Conservation (phyloP, 2,797 vertebrate species). For the Allobates femoralis region DNA sequence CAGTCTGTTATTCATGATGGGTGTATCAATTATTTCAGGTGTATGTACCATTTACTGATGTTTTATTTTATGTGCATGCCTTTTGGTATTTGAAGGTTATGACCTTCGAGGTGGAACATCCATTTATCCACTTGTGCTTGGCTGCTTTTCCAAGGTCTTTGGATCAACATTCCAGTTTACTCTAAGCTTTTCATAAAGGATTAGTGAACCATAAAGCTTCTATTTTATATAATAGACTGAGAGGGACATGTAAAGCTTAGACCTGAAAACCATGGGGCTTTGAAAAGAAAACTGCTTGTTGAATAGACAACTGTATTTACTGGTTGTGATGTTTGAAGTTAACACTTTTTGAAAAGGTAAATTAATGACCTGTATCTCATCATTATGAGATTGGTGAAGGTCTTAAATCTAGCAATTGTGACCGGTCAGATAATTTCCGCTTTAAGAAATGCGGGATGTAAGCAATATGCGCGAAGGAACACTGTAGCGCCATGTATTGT, state of each 20-base stretch:
- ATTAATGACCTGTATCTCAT: too few relatives aligned
- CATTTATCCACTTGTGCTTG: not conserved
- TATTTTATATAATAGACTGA: slow-evolving; percentile 15
- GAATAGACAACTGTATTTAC: not conserved
- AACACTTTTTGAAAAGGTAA: not conserved
- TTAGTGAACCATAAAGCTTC: not conserved
- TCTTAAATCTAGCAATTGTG: too few relatives aligned
- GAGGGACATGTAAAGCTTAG: not conserved
- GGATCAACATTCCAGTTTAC: not conserved
- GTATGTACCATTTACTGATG: not conserved
- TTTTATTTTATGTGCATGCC: not conserved
- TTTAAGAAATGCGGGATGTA: too few relatives aligned
- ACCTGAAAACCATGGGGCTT: not conserved
- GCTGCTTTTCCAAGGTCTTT: not conserved
- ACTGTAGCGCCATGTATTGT: too few relatives aligned
- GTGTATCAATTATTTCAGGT: not conserved
- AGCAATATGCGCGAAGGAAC: too few relatives aligned
- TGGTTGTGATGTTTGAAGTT: not conserved
- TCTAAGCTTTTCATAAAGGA: not conserved
- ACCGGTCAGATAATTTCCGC: too few relatives aligned
- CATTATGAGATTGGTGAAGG: too few relatives aligned
- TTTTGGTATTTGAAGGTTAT: not conserved
- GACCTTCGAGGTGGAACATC: not conserved
- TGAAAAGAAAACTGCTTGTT: not conserved
- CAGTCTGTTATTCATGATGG: not conserved